Percentiles rank a stretch among this genome's conserved stretches.
Conservation (phyloP, 2,888 invertebrate species). For the Phortica okadai region DNA sequence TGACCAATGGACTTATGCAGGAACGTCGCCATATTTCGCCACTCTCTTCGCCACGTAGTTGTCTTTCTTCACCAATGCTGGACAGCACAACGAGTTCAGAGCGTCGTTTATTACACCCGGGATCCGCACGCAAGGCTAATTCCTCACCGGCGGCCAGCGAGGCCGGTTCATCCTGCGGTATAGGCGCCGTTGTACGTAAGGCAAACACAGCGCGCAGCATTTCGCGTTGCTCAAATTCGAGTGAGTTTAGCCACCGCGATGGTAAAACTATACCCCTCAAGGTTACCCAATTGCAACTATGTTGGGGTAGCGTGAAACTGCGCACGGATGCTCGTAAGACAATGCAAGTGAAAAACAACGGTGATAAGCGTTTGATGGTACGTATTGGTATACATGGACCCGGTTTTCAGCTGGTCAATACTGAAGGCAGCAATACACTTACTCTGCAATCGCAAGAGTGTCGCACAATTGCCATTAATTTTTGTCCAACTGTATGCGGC, state of each 20-base stretch:
- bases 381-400: slow-evolving; percentile 77
- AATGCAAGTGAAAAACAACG: slow-evolving; percentile 79
- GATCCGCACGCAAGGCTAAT: slow-evolving; percentile 47
- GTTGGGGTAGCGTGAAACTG: slow-evolving; percentile 80
- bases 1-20: not conserved
- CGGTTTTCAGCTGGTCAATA: slow-evolving; percentile 75
- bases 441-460: slow-evolving; percentile 80
- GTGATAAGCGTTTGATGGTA: slow-evolving; percentile 79
- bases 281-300: slow-evolving; percentile 78
- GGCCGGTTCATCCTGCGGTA: slow-evolving; percentile 51
- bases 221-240: slow-evolving; percentile 73
- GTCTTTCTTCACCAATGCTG: slow-evolving; percentile 62
- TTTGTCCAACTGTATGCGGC: slow-evolving; percentile 79
- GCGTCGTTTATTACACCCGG: slow-evolving; percentile 52
- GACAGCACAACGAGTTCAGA: slow-evolving; percentile 70
- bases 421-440: slow-evolving; percentile 74
- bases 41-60: slow-evolving; percentile 65
- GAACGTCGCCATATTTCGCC: slow-evolving; percentile 52
- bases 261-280: slow-evolving; percentile 77
- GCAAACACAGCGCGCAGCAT: slow-evolving; percentile 58
- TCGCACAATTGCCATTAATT: slow-evolving; percentile 78
- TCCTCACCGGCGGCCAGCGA: slow-evolving; percentile 68
- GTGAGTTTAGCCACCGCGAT: slow-evolving; percentile 74
- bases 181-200: slow-evolving; percentile 44
- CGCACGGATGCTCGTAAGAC: slow-evolving; percentile 78